phyloP scores from a whole-genome alignment of 2,113 vertebrate species.

The Suricata suricatta region DNA sequence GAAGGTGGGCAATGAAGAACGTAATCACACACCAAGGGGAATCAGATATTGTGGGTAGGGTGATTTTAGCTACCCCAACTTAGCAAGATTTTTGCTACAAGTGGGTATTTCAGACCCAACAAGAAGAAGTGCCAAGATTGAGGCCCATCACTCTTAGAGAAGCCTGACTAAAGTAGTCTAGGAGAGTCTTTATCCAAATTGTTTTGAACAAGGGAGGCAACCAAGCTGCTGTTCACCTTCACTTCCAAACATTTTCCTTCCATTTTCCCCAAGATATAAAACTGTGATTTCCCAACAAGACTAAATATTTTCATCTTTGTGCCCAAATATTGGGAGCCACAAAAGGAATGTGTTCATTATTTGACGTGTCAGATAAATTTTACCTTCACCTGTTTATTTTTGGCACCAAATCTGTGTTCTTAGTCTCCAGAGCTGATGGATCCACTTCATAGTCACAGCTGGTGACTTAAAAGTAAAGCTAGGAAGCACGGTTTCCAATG shows the following conservation, averaged over 20 bases:
- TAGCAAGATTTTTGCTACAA: background rate
- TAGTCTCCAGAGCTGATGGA: background rate
- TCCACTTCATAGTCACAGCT: background rate
- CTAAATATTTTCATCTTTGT: background rate
- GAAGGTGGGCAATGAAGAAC: background rate
- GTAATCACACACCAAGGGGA: too few species aligned
- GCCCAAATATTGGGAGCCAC: background rate
- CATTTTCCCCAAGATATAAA: background rate
- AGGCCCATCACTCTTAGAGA: background rate
- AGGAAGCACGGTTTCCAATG: background rate
- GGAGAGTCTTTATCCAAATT: background rate
- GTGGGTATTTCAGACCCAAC: background rate
- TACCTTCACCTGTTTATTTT: background rate
- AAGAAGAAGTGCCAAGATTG: background rate
- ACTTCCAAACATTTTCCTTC: accelerated
- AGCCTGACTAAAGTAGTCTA: background rate
- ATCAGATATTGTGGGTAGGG: background rate
- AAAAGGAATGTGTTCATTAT: background rate
- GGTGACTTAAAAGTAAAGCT: background rate
- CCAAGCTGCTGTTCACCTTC: background rate
- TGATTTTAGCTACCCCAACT: background rate
- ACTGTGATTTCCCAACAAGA: background rate
- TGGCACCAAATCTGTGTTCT: background rate
- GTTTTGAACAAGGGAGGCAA: background rate
- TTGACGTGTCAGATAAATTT: background rate